These are phyloP conservation scores for Huso huso DNA, from an alignment of 2,797 vertebrate species.

Conservation along the genomic window DNA sequence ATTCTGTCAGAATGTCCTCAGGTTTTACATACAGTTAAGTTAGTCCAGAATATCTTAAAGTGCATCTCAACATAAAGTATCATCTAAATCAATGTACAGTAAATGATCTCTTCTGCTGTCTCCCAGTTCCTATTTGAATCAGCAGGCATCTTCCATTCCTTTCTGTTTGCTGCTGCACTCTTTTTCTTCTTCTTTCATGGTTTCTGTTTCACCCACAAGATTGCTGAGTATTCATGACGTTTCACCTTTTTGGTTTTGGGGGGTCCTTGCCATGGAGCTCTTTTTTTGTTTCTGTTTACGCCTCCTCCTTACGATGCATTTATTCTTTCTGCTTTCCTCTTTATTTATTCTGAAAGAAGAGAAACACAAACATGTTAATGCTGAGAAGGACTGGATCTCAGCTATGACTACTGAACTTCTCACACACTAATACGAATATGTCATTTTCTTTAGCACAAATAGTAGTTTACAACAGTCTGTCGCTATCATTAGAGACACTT, in stretches of 20 bases:
- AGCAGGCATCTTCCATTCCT: constrained; percentile 7
- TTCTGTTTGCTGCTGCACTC: background rate
- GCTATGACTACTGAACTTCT: no score
- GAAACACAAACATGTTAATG: background rate
- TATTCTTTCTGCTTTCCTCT: constrained; percentile 28
- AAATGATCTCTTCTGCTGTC: background rate
- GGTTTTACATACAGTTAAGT: background rate
- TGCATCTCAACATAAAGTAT: background rate
- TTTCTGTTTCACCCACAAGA: background rate
- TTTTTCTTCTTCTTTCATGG: background rate
- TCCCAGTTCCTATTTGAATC: constrained; percentile 10
- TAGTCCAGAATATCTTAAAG: background rate
- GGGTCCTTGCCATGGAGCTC: constrained; percentile 5
- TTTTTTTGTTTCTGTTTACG: constrained; percentile 21
- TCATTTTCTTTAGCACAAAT: no score
- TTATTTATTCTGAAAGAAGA: constrained; percentile 31
- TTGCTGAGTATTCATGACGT: background rate
- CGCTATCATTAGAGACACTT: no score
- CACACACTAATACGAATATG: no score
- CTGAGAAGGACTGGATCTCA: background rate
- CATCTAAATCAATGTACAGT: background rate
- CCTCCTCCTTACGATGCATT: constrained; percentile 41
- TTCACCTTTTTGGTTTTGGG: background rate
- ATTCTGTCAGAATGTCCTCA: background rate
- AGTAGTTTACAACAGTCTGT: no score